Evolutionary conservation across 2,888 invertebrate genomes (phyloP), one percentile per base, ranked within the genome.

Genomic region (Pilophorus perplexus): DNA sequence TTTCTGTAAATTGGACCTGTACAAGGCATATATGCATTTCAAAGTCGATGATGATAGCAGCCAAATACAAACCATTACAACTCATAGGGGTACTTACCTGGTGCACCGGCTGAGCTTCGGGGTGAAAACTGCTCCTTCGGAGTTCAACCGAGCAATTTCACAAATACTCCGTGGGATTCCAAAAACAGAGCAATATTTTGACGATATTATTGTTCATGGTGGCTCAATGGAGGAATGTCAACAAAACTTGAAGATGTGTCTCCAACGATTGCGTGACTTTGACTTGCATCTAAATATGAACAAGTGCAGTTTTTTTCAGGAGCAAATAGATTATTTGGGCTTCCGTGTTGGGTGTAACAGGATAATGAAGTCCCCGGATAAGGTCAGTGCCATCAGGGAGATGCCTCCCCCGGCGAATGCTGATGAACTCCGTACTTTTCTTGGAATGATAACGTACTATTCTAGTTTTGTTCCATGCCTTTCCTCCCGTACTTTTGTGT

Each of bases 11-110:
- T 22, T 71, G 5, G 71, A 72, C 60, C 40, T 72, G 18, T 67
- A 59, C 52, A 71, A 72, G 59, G 72, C 70, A 8, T 72, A 72
- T 38, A 27, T 67, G 4, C 71, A 72, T 28, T n/a, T 70, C 10
- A 22, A 40, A 22, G 69, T 71, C 23, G 64, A 71, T 27, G 62
- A 66, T 20, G 66, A 69, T 27, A 66, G 68, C 23, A 52, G 48
- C n/a, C 37, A 28, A 20, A 55, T 68, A 16, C 69, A 68, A 66
- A 69, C 62, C 0, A 66, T 66, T 33, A 55, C 60, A 4, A 68
- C 68, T 3, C 68, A 69, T 25, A 68, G 54, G 46, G 68, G 66
- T 22, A 68, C 55, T 10, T 66, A 62, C 37, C 54, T 23, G 6
- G 37, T 64, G 48, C 50, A 64, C 25, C 50, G 64, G 14, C 52